Conservation (phyloP, 2,888 invertebrate species). For the Ariolimax columbianus region DNA sequence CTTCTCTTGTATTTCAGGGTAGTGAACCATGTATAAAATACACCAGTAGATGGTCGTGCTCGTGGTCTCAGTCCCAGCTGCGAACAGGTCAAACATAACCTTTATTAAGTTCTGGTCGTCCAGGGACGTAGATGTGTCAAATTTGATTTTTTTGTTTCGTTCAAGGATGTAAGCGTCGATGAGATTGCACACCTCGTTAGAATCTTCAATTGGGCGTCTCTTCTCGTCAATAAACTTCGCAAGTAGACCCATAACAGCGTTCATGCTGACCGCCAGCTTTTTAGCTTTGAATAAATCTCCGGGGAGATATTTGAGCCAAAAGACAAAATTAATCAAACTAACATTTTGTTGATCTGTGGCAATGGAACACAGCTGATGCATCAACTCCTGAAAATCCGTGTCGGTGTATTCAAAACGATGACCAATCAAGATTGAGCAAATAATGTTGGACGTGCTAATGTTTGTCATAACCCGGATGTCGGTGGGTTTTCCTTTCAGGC, state of each 20-base stretch:
- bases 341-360: not conserved
- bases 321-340: not conserved
- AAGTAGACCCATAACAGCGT: not conserved
- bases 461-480: not conserved
- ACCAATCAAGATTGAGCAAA: constrained; percentile 16
- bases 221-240: not conserved
- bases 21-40: constrained; percentile 87
- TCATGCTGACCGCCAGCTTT: not conserved
- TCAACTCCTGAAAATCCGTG: not conserved
- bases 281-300: constrained; percentile 23
- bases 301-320: not conserved
- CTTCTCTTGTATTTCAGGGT: constrained; percentile 82
- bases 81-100: not conserved
- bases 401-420: constrained; percentile 21
- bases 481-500: not conserved
- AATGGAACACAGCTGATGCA: not conserved
- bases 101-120: constrained; percentile 6
- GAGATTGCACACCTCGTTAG: not conserved
- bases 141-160: not conserved
- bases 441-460: not conserved
- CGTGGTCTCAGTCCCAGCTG: constrained; percentile 83
- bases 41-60: constrained; percentile 92
- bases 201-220: not conserved
- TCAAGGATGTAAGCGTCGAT: not conserved
- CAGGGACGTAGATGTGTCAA: not conserved